Conservation (phyloP, 2,888 invertebrate species). For the Coelogynopora nodosa region DNA sequence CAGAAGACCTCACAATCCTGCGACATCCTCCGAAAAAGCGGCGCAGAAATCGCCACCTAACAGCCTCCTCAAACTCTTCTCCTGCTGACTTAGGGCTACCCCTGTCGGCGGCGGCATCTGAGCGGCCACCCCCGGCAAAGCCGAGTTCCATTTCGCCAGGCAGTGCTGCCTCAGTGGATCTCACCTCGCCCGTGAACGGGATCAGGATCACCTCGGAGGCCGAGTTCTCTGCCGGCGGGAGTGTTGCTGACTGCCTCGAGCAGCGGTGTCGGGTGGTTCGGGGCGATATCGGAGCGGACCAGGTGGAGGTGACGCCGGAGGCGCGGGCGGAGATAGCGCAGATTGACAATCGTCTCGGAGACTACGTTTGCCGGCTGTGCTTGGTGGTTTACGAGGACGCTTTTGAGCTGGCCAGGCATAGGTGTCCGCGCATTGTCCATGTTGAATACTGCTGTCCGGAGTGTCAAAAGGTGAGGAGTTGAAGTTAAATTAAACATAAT, state of each 20-base stretch:
- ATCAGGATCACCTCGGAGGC: background rate
- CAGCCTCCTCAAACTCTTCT: too few relatives aligned
- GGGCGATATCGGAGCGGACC: background rate
- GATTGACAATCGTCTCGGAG: background rate
- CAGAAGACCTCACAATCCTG: background rate
- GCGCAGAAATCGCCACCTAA: background rate
- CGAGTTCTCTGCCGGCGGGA: background rate
- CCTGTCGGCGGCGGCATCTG: background rate
- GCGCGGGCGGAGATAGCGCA: background rate
- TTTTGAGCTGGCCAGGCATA: background rate
- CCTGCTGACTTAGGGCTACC: background rate
- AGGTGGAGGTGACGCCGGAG: background rate
- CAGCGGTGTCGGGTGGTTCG: background rate
- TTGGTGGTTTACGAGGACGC: background rate
- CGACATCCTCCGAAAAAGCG: background rate
- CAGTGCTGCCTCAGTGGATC: background rate
- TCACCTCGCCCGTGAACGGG: background rate
- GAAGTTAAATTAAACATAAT: too few relatives aligned
- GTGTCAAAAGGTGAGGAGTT: background rate
- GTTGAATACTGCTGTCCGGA: background rate
- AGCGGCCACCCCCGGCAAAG: background rate
- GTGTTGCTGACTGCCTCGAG: background rate
- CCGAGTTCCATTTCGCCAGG: background rate
- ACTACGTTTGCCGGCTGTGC: background rate
- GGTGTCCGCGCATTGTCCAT: background rate